Base-by-base conservation (phyloP, 2,113 vertebrate species). In the Gobius niger region DNA sequence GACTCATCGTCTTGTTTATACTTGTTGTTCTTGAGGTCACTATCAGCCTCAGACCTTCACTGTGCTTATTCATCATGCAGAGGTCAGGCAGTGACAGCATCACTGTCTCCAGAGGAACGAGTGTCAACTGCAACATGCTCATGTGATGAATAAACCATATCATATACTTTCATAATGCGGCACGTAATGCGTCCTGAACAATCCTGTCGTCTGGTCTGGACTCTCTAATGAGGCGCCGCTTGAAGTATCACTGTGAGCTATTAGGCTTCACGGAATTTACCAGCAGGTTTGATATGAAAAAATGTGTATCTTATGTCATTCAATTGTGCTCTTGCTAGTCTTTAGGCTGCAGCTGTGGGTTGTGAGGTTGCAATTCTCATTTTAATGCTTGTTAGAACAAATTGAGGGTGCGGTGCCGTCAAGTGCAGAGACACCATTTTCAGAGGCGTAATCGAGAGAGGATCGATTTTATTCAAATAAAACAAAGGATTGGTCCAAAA, bases 391-490 rank as follows among this genome's bases (percentile, higher is more conserved):
- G 81, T 85, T 80, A 75, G 72, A 80, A 75, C 73, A 83, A 83
- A 86, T 81, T 78, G 78, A 80, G 72, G 76, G 77, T 79, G 73
- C 73, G 77, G 79, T 51, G 67, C 80, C 42, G 70, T 68, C 81
- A 50, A 50, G 73, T 79, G 79, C 56, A 53, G 73, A 63, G 68
- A 74, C 3, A 49, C 79, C 67, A 76, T 79, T 84, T 78, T 77
- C 67, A 68, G 73, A 5, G 0, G 62, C 1, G 53, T 70, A 81
- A 82, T 87, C 81, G 81, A 77, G 79, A 77, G 79, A 12, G 50
- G 57, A 87, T 82, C 57, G 59, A 78, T 81, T 9, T 82, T 76
- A 81, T 85, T 87, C 56, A 81, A 79, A 83, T 82, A 80, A 81
- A 68, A 56, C 61, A 67, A 8, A 24, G 51, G 76, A 66, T 86